Conservation (phyloP, 2,113 vertebrate genomes). For the Clarias gariepinus region DNA sequence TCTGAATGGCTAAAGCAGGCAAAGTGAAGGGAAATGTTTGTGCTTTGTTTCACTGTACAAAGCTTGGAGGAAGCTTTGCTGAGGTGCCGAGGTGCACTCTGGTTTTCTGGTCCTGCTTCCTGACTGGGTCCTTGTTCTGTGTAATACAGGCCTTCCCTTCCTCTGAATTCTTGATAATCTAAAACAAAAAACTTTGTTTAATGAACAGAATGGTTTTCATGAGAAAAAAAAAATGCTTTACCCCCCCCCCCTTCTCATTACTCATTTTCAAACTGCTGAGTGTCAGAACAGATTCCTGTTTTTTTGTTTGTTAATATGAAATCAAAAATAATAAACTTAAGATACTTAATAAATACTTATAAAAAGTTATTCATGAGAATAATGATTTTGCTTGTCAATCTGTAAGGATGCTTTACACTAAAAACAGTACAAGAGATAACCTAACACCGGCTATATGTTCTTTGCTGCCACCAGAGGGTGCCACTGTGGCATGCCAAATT, state of each 20-base stretch:
- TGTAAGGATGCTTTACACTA: not conserved
- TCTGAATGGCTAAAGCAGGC: conserved; percentile 61
- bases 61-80: conserved; percentile 44
- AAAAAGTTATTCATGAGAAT: not conserved
- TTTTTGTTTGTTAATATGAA: conserved; percentile 32
- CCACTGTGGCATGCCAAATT: conserved; percentile 53
- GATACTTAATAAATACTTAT: too few species aligned
- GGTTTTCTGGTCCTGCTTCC: conserved; percentile 51
- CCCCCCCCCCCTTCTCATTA: conserved; percentile 34
- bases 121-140: conserved; percentile 63
- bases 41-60: conserved; percentile 67
- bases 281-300: conserved; percentile 5
- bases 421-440: not conserved
- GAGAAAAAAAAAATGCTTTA: conserved; percentile 34
- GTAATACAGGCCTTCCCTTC: conserved; percentile 13
- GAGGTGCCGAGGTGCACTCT: conserved; percentile 39
- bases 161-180: conserved; percentile 44
- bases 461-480: conserved; percentile 71
- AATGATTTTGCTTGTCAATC: conserved; percentile 16
- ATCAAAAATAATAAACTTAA: conserved; percentile 20
- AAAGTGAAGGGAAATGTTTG: conserved; percentile 60
- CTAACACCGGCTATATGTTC: not conserved
- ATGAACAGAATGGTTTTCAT: conserved; percentile 3
- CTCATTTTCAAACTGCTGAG: conserved; percentile 18
- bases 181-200: conserved; percentile 56